A percentile compares a stretch with the other conserved stretches of the same genome.
phyloP scores from a whole-genome alignment of 2,888 invertebrate species.

The Chesias legatella region DNA sequence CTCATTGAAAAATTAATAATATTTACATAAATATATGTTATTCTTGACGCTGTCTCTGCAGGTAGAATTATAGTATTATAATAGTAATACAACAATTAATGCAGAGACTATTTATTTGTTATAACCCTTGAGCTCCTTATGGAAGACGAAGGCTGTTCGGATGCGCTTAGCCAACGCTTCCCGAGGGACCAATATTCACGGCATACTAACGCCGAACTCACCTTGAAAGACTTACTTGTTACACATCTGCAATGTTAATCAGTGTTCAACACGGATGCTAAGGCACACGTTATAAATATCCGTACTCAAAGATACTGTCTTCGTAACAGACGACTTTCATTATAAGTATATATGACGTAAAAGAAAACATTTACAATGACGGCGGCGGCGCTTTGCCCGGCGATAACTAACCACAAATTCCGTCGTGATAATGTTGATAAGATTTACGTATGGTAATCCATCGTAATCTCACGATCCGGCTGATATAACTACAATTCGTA shows the following conservation, averaged over 20 bases:
- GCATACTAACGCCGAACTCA: constrained; percentile 28
- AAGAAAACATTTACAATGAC: constrained; percentile 37
- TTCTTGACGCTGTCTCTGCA: no score
- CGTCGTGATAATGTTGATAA: constrained; percentile 45
- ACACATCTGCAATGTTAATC: constrained; percentile 22
- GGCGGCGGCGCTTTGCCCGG: constrained; percentile 32
- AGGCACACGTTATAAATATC: constrained; percentile 3
- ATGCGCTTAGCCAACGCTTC: constrained; percentile 33
- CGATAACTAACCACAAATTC: constrained; percentile 54
- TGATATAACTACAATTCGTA: constrained; percentile 5
- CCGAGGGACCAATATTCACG: constrained; percentile 37
- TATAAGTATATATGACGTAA: constrained; percentile 13
- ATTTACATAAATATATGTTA: no score
- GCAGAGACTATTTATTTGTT: no score
- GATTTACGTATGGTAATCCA: constrained; percentile 28
- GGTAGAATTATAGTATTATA: no score
- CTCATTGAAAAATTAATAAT: no score
- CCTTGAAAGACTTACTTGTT: constrained; percentile 24
- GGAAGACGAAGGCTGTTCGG: constrained; percentile 45
- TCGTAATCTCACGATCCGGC: constrained; percentile 20
- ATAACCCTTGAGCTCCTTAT: constrained; percentile 35
- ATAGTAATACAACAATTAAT: no score
- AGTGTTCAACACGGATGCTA: constrained; percentile 20
- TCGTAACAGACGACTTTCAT: constrained; percentile 15
- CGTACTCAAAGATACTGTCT: constrained; percentile 7